Evolutionary conservation across 2,113 vertebrate species (phyloP), one percentile per base, ranked within the genome.

Genomic region (Hippopotamus amphibius): DNA sequence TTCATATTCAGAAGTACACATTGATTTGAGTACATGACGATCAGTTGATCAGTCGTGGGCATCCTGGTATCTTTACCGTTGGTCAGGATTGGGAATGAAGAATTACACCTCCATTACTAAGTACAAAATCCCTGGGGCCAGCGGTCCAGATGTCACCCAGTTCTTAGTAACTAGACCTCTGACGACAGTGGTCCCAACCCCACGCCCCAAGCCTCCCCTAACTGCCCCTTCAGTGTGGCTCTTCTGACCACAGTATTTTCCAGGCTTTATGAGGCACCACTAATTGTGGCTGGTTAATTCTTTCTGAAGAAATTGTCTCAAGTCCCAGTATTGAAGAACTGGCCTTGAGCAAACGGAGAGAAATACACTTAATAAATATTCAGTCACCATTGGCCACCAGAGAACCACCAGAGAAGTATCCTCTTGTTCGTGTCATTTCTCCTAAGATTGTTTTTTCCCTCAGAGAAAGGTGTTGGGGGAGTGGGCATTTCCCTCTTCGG

Each of bases 11-110:
- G 30, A 92, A 74, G 48, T 33, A 10, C 33, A n/a, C 7, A 1
- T 5, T n/a, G 69, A n/a, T 26, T 46, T 26, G 30, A 48, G n/a
- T 11, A 3, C 37, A 26, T 50, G 33, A 33, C 0, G 0, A 68
- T 79, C 6, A 22, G 0, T n/a, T 50, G 7, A 7, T 43, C 15
- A 0, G 0, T 80, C 0, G 1, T 57, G 37, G 17, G 57, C 12
- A 11, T 19, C 63, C 28, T 43, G 37, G 37, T 46, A 19, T 66
- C 68, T 57, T 69, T 33, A 37, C 21, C 41, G 13, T 1, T 10
- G 10, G 37, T 37, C 86, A 28, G 63, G 65, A 48, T 0, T 83
- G 83, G 26, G 15, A 83, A 48, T 80, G 46, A 80, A 71, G 46
- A 65, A n/a, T 28, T 28, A 26, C 26, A 53, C 21, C 13, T 69